Base-by-base conservation (phyloP, 2,113 vertebrate species). In the Phylloscopus trochilus region DNA sequence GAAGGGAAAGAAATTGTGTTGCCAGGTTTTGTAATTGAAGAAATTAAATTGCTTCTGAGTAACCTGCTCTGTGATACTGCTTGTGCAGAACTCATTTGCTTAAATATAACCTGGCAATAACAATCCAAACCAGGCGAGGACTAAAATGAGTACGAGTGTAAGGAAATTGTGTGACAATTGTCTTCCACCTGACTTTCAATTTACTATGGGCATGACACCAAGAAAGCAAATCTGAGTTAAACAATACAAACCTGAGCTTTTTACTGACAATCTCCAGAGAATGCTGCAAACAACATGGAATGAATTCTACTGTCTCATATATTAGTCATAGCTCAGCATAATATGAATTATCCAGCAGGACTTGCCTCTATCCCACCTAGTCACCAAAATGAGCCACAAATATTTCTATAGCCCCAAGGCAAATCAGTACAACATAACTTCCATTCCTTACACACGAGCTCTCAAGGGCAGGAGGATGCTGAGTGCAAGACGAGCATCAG, bases 101-200 rank as follows among this genome's bases (percentile, higher is more conserved):
- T 87, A 72, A 73, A 52, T 79, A 43, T 46, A 89, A 68, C 49
- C 23, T 75, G 56, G 77, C 62, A 89, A 33, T 81, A 84, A 73
- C 69, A 92, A 60, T 68, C 27, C 26, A 87, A 89, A 79, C 27
- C 19, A 47, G 47, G 43, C 80, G 5, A 93, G 68, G 20, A 55
- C 33, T 82, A 49, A 93, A 97, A 83, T 58, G 39, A 73, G n/a
- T 43, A 24, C 2, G 4, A 84, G 37, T 1, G 0, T 73, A 55
- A 77, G 41, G 43, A 91, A 93, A 73, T 69, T 16, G 9, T 79
- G 53, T 39, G 47, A 92, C 27, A 83, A 69, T 49, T 69, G 46
- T 72, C 53, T 87, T 89, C 69, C 69, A 82, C 24, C 41, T 87
- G 74, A 26, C 66, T 92, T 92, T 91, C 77, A 91, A 68, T 81